Evolutionary conservation across 2,797 vertebrate species (phyloP).

Genomic region (Enteromius paludinosus): DNA sequence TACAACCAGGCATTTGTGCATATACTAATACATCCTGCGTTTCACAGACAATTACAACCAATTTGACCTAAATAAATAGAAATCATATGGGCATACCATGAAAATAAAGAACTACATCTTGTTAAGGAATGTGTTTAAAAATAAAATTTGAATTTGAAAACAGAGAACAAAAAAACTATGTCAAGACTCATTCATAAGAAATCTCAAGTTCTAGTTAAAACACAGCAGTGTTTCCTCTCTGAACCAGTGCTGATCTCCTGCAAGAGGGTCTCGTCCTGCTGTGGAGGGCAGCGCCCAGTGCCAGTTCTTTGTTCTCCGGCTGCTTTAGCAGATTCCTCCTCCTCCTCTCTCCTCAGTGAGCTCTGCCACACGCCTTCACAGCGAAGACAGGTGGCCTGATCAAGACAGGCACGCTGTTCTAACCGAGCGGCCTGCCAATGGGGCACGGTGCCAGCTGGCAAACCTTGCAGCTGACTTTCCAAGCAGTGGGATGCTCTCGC

Average conservation of each 20-base stretch:
- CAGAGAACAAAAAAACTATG: background rate
- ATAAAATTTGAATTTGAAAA: too few species aligned
- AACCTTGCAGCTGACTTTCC: slow-evolving; percentile 61
- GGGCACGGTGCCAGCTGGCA: slow-evolving; percentile 77
- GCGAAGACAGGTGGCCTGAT: slow-evolving; percentile 81
- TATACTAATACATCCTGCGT: background rate
- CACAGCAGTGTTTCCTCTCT: slow-evolving; percentile 10
- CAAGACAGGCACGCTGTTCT: slow-evolving; percentile 70
- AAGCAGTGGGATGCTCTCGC: slow-evolving; percentile 53
- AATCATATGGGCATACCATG: background rate
- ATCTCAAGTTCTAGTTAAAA: slow-evolving; percentile 7
- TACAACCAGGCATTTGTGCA: slow-evolving; percentile 36
- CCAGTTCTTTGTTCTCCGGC: slow-evolving; percentile 35
- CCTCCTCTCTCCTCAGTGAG: slow-evolving; percentile 58
- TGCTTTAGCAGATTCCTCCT: slow-evolving; percentile 33
- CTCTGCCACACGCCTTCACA: slow-evolving; percentile 73
- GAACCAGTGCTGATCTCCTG: slow-evolving; percentile 25
- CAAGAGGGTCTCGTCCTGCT: slow-evolving; percentile 19
- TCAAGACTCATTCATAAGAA: slow-evolving; percentile 8
- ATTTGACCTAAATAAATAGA: background rate
- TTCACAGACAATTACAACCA: background rate
- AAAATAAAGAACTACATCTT: background rate
- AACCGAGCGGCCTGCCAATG: slow-evolving; percentile 68
- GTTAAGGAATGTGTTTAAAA: background rate
- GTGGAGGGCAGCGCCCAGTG: slow-evolving; percentile 16